Percentiles rank a stretch among this genome's conserved stretches.
Evolutionary conservation across 2,888 invertebrate species (phyloP).

Genomic region (Lasioglossum marginatum): DNA sequence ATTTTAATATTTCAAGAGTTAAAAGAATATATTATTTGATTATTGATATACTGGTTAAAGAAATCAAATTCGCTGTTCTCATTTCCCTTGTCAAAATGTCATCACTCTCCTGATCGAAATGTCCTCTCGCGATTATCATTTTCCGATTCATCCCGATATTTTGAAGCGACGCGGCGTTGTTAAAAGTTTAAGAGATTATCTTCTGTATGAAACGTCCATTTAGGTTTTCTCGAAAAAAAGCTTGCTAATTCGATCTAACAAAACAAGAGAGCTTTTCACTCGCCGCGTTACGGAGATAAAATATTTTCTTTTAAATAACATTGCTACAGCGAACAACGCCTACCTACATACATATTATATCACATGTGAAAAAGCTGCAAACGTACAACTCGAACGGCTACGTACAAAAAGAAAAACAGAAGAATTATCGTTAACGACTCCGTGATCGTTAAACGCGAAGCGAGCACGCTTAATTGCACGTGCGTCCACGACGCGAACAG

Average conservation of each 20-base stretch:
- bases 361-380: conserved; percentile 72
- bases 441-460: conserved; percentile 42
- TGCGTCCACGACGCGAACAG: conserved; percentile 42
- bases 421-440: conserved; percentile 45
- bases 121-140: not conserved
- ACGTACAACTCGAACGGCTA: conserved; percentile 59
- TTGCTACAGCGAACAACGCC: conserved; percentile 55
- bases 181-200: not conserved
- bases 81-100: not conserved
- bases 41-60: not conserved
- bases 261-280: conserved; percentile 2
- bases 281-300: conserved; percentile 44
- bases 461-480: conserved; percentile 47
- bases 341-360: conserved; percentile 73
- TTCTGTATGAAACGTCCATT: not conserved
- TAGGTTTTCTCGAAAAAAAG: not conserved
- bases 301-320: conserved; percentile 49
- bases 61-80: not conserved
- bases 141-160: not conserved
- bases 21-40: no score
- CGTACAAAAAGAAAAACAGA: conserved; percentile 47
- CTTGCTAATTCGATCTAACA: conserved; percentile 1
- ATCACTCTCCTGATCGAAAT: no score
- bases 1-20: no score
- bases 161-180: not conserved